Percentiles rank a stretch among this genome's conserved stretches.
Conservation (phyloP, 2,888 invertebrate genomes). For the Drosophila sordidula region DNA sequence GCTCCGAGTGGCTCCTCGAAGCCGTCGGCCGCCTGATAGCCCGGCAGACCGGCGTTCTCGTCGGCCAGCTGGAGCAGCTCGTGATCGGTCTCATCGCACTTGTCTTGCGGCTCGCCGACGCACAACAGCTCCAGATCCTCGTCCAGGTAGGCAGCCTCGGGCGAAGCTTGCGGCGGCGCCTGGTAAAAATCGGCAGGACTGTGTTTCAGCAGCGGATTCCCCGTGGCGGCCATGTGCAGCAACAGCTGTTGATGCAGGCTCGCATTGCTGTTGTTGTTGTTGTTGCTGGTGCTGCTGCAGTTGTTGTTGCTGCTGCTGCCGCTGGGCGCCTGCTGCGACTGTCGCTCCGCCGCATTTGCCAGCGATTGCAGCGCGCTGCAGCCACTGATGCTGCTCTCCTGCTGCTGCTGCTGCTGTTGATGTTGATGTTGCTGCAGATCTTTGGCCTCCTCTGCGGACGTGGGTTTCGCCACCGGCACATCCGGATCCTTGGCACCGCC, state of each 20-base stretch:
- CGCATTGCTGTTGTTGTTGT: slow-evolving; percentile 47
- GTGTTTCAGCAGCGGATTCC: slow-evolving; percentile 72
- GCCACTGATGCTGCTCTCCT: slow-evolving; percentile 31
- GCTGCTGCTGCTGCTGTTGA: slow-evolving; percentile 21
- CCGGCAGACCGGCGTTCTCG: slow-evolving; percentile 73
- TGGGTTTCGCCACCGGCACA: slow-evolving; percentile 3
- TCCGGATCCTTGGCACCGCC: slow-evolving; percentile 77
- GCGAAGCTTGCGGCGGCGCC: slow-evolving; percentile 43
- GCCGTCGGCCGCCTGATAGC: slow-evolving; percentile 39
- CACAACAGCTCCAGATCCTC: slow-evolving; percentile 68
- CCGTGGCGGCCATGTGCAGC: slow-evolving; percentile 82
- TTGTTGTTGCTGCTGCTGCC: slow-evolving; percentile 45
- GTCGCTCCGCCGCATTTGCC: slow-evolving; percentile 81
- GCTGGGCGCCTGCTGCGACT: slow-evolving; percentile 64
- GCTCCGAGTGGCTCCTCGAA: slow-evolving; percentile 27
- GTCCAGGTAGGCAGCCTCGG: slow-evolving; percentile 74
- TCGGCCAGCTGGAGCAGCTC: slow-evolving; percentile 73
- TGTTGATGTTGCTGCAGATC: slow-evolving; percentile 34
- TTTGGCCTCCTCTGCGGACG: slow-evolving; percentile 40
- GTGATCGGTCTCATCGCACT: slow-evolving; percentile 73
- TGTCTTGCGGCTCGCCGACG: slow-evolving; percentile 64
- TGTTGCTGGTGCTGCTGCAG: slow-evolving; percentile 55
- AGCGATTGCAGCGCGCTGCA: slow-evolving; percentile 79
- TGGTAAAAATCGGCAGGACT: slow-evolving; percentile 64
- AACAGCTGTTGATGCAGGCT: slow-evolving; percentile 82